Evolutionary conservation across 2,797 vertebrate species (phyloP).

Genomic region (Podargus strigoides): DNA sequence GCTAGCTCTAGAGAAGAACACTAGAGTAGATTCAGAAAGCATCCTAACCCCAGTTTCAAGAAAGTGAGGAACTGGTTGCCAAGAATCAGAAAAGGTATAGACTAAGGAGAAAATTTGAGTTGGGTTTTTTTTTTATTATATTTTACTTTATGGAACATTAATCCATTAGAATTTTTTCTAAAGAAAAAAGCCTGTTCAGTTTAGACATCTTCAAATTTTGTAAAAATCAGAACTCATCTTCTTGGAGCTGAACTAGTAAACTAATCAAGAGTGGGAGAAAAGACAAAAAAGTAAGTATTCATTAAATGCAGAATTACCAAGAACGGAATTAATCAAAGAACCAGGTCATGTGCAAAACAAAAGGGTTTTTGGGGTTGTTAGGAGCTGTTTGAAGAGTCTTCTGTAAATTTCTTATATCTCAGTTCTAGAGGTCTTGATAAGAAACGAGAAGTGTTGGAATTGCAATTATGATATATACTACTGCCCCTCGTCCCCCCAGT

Average conservation of each 20-base stretch:
- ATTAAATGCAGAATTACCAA: not conserved
- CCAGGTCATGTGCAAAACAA: not conserved
- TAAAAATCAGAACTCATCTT: not conserved
- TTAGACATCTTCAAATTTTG: not conserved
- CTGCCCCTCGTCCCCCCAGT: rapidly evolving
- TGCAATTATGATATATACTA: not conserved
- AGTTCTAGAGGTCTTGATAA: not conserved
- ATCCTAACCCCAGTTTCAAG: not conserved
- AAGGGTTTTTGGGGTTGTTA: not conserved
- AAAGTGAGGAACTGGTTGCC: not conserved
- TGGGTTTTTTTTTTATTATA: rapidly evolving
- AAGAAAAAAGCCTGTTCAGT: not conserved
- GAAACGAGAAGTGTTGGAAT: not conserved
- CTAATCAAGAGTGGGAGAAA: not conserved
- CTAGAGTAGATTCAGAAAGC: not conserved
- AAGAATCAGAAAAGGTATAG: not conserved
- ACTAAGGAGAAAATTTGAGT: not conserved
- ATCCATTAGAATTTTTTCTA: not conserved
- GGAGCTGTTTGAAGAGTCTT: not conserved
- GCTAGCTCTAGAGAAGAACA: not conserved
- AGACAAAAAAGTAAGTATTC: not conserved
- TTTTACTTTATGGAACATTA: not conserved
- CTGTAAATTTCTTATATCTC: not conserved
- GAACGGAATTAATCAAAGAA: not conserved
- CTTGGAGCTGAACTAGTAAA: not conserved